Base-by-base conservation (phyloP, 2,888 invertebrate species). In the Clunio marinus region DNA sequence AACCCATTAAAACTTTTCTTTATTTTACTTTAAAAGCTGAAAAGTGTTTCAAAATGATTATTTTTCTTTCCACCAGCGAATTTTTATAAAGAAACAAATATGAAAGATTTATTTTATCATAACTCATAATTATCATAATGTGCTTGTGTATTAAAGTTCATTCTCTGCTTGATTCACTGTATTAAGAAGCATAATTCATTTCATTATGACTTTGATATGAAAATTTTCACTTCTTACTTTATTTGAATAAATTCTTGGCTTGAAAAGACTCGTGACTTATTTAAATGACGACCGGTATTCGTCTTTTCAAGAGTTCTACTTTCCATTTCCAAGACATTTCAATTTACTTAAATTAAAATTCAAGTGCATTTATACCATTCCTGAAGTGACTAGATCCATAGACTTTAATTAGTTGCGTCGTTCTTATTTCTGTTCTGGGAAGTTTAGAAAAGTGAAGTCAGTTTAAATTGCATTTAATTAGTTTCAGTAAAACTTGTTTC, bases 381-480 rank as follows among this genome's bases (percentile, higher is more conserved):
- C 60, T 35, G 60, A 60, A 60, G 37, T 35, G 60, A 41, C 60
- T 37, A 60, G 37, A 60, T 41, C 60, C 60, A 60, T 35, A 20
- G 35, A 32, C 13, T 37, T 60, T 60, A 60, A 60, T 60, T 51
- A 51, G 51, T 51, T 60, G 4, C 5, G 60, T 60, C 35, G 35
- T 60, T 1, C 22, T 37, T n/a, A 10, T 7, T 37, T 27, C 20
- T 27, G 20, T 15, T 17, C 35, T 15, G 15, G 3, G 17, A 2
- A 5, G 5, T 32, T n/a, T n/a, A n/a, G 20, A 17, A 20, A 60
- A 22, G 13, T 59, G 60, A 60, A 37, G 60, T 60, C 37, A 37
- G 20, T 60, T 35, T 41, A 60, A 60, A 60, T 28, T 60, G 60
- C 60, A 60, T 41, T 57, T 60, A 60, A 60, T 60, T 60, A 60